Conservation (phyloP, 1,140 invertebrate species). For the Drepana arcuata region DNA sequence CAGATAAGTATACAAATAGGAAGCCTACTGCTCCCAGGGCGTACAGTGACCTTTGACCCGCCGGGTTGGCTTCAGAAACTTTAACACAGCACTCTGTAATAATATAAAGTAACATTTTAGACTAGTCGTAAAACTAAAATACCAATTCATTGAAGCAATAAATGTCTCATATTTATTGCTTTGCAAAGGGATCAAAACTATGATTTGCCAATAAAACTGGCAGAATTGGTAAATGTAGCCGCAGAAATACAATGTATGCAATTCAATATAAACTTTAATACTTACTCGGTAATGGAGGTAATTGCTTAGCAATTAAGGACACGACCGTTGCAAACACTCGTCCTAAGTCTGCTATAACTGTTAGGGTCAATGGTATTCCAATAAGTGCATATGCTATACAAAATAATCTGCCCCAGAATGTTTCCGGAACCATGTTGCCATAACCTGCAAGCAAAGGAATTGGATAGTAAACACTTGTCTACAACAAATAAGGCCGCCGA, state of each 20-base stretch:
- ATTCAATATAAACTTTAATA: constrained; percentile 3
- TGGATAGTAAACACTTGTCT: too few relatives aligned
- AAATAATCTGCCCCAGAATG: constrained; percentile 86
- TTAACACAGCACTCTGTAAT: constrained; percentile 50
- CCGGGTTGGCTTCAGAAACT: constrained; percentile 47
- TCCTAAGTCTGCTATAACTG: constrained; percentile 94
- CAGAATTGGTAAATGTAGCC: too few relatives aligned
- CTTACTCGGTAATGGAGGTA: constrained; percentile 70
- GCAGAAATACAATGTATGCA: too few relatives aligned
- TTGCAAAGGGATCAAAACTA: too few relatives aligned
- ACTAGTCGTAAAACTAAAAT: too few relatives aligned
- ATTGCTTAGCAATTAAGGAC: constrained; percentile 74
- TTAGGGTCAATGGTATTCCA: constrained; percentile 93
- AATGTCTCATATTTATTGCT: not conserved
- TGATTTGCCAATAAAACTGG: too few relatives aligned
- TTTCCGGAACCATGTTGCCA: constrained; percentile 94
- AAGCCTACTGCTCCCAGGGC: constrained; percentile 81
- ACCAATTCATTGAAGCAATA: not conserved
- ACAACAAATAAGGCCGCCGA: too few relatives aligned
- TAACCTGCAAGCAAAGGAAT: constrained; percentile 85
- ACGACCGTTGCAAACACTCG: constrained; percentile 88
- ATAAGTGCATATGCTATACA: constrained; percentile 95
- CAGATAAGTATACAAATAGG: constrained; percentile 83
- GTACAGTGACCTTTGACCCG: constrained; percentile 74
- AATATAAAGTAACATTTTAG: too few relatives aligned